phyloP scores from a whole-genome alignment of 2,113 vertebrate species.

The Todiramphus chloris region DNA sequence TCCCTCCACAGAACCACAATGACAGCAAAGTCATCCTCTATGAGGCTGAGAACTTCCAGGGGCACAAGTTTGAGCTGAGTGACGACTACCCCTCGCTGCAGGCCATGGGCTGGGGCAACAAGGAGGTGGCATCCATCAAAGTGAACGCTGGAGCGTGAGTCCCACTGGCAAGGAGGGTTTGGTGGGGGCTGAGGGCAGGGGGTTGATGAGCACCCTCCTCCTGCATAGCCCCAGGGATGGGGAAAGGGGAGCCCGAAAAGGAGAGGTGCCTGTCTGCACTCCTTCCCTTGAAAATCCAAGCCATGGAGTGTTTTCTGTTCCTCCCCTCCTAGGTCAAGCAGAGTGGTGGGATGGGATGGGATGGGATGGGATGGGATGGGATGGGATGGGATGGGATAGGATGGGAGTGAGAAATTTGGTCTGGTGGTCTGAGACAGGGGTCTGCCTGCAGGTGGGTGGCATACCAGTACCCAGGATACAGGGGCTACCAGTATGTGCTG shows the following conservation, averaged over 20 bases:
- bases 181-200: too few species aligned
- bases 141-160: constrained; percentile 95
- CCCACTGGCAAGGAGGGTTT: fast-evolving
- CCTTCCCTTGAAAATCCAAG: not conserved
- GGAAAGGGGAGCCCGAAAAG: not conserved
- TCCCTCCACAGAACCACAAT: constrained; percentile 85
- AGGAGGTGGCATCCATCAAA: constrained; percentile 94
- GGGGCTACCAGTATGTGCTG: constrained; percentile 95
- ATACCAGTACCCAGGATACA: constrained; percentile 96
- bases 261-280: not conserved
- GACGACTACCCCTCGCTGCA: constrained; percentile 95
- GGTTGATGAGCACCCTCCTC: not conserved
- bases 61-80: constrained; percentile 91
- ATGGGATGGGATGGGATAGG: not conserved
- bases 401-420: not conserved
- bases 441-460: constrained; percentile 87
- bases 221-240: not conserved
- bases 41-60: constrained; percentile 94
- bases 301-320: not conserved
- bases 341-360: too few species aligned
- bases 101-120: constrained; percentile 97
- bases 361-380: not conserved
- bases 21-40: constrained; percentile 93
- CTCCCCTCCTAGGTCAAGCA: not conserved
- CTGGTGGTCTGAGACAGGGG: not conserved